A percentile compares a stretch with the other conserved stretches of the same genome.
Conservation (phyloP, 2,113 vertebrate genomes). For the Syngnathus scovelli region DNA sequence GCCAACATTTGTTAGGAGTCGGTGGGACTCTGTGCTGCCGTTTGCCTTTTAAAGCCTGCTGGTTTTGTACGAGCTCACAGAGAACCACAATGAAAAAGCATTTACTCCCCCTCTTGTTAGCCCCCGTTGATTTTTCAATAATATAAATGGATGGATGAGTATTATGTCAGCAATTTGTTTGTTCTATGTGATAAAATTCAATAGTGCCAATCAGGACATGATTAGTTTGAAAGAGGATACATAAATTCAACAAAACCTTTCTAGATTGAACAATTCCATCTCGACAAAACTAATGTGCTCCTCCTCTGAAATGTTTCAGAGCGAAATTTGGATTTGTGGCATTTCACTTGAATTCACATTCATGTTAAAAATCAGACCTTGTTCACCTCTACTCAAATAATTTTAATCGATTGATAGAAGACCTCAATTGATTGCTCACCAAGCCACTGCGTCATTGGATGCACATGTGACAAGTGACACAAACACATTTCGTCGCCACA, state of each 20-base stretch:
- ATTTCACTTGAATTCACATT: conserved; percentile 42
- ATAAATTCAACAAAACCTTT: conserved; percentile 24
- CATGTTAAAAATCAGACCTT: background rate
- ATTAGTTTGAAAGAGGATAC: conserved; percentile 14
- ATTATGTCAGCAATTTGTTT: conserved; percentile 41
- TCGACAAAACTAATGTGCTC: conserved; percentile 16
- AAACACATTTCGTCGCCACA: conserved; percentile 16
- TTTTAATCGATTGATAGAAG: background rate
- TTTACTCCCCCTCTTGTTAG: conserved; percentile 16
- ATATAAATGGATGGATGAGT: conserved; percentile 8
- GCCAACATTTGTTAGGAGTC: conserved; percentile 40
- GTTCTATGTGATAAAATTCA: conserved; percentile 33
- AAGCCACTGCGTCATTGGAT: conserved; percentile 18
- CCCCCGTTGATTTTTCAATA: conserved; percentile 9
- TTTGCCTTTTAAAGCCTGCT: conserved; percentile 54
- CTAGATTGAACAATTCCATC: conserved; percentile 26
- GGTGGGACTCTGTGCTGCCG: conserved; percentile 46
- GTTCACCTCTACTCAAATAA: conserved; percentile 4
- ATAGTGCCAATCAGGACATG: conserved; percentile 29
- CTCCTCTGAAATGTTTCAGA: conserved; percentile 27
- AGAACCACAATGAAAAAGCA: conserved; percentile 23
- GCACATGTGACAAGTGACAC: conserved; percentile 13
- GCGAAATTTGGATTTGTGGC: conserved; percentile 19
- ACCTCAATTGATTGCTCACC: conserved; percentile 6
- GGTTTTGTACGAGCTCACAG: conserved; percentile 48